phyloP scores from a whole-genome alignment of 2,113 vertebrate species.

The Otus sunia region DNA sequence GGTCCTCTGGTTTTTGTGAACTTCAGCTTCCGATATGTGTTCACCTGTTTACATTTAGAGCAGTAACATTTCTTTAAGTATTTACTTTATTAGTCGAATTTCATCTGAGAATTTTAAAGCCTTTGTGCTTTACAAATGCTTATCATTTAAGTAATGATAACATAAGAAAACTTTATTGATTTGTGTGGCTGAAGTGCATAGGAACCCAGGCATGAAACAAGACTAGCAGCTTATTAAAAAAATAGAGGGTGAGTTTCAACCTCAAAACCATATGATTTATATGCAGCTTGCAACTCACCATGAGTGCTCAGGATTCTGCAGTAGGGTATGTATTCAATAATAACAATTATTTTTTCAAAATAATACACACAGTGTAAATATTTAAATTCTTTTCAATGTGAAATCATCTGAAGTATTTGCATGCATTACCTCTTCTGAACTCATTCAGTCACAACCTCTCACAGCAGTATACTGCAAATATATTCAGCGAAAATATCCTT shows the following conservation, averaged over 20 bases:
- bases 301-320: not conserved
- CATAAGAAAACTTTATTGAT: not conserved
- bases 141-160: not conserved
- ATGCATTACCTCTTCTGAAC: not conserved
- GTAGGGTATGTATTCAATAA: not conserved
- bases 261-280: not conserved
- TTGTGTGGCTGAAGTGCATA: not conserved
- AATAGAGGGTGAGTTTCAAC: not conserved
- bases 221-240: not conserved
- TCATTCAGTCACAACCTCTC: not conserved
- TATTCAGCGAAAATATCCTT: not conserved
- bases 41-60: not conserved
- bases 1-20: not conserved
- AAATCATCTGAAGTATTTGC: not conserved
- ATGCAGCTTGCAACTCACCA: not conserved
- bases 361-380: not conserved
- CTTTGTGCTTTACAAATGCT: not conserved
- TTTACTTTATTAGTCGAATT: not conserved
- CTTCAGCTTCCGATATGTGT: not conserved
- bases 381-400: not conserved
- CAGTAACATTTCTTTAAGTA: not conserved
- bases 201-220: not conserved
- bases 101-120: not conserved
- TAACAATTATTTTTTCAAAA: not conserved
- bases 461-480: not conserved